Evolutionary conservation across 2,888 invertebrate species (phyloP).

Genomic region (Sussaba pulchella): DNA sequence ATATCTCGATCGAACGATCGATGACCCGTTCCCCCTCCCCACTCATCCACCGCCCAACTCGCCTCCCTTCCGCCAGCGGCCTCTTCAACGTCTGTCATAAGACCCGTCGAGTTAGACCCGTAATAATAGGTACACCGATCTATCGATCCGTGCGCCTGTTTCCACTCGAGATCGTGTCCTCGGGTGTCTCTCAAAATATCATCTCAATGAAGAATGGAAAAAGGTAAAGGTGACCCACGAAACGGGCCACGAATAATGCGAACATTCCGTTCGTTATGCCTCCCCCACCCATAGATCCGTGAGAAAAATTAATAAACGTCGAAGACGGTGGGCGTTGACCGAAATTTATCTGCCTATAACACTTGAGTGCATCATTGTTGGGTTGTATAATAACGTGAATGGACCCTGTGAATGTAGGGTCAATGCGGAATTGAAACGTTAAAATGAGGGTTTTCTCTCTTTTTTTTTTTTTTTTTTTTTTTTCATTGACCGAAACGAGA

Average conservation of each 20-base stretch:
- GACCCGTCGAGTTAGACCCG: slow-evolving; percentile 12
- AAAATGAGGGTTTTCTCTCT: too few relatives aligned
- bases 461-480: too few relatives aligned
- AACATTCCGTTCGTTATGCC: slow-evolving; percentile 30
- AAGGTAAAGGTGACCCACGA: not conserved
- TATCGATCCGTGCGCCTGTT: not conserved
- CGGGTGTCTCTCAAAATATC: slow-evolving; percentile 15
- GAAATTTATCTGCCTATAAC: slow-evolving; percentile 59
- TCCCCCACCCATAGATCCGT: too few relatives aligned
- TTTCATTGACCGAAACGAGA: slow-evolving; percentile 34
- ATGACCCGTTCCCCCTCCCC: slow-evolving; percentile 23
- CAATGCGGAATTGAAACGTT: slow-evolving; percentile 18
- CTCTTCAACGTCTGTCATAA: slow-evolving; percentile 23
- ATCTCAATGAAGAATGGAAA: slow-evolving; percentile 9
- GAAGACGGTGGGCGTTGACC: slow-evolving; percentile 54
- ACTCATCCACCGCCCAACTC: not conserved
- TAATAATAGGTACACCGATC: slow-evolving; percentile 31
- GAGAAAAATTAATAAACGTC: slow-evolving; percentile 57
- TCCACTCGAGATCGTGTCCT: slow-evolving; percentile 6
- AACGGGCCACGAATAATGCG: slow-evolving; percentile 9
- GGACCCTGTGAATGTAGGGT: not conserved
- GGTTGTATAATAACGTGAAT: not conserved
- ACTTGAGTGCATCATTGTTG: slow-evolving; percentile 12
- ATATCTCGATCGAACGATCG: slow-evolving; percentile 59
- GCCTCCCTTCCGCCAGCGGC: not conserved